Conservation (phyloP, 1,140 invertebrate species). For the Bombus polaris region DNA sequence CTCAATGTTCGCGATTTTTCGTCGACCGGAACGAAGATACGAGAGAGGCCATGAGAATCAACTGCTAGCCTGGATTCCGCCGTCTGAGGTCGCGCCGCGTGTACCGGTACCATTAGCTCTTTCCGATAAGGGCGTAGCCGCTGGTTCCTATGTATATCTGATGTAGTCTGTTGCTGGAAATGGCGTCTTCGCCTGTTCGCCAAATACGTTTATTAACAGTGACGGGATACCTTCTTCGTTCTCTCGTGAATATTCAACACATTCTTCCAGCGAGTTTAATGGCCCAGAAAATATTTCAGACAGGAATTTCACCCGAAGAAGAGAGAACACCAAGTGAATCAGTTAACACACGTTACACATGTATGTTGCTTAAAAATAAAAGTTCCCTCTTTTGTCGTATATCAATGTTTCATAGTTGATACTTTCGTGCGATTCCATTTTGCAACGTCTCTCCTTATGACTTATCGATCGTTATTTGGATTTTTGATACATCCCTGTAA, state of each 20-base stretch:
- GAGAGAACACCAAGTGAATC: background rate
- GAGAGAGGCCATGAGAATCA: conserved; percentile 73
- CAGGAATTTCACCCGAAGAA: background rate
- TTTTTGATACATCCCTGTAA: background rate
- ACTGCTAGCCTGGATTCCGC: conserved; percentile 72
- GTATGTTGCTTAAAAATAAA: too few species aligned
- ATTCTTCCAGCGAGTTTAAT: background rate
- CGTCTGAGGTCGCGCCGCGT: conserved; percentile 63
- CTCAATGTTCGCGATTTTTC: conserved; percentile 66
- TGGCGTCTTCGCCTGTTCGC: conserved; percentile 45
- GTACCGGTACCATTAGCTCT: conserved; percentile 63
- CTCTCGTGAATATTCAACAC: conserved; percentile 21
- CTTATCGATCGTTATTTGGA: background rate
- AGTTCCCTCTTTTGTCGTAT: background rate
- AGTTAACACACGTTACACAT: background rate
- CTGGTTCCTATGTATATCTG: conserved; percentile 62
- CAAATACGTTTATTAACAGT: conserved; percentile 47
- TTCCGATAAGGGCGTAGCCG: conserved; percentile 73
- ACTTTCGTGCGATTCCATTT: background rate
- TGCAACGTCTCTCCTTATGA: background rate
- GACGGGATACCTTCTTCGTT: conserved; percentile 24
- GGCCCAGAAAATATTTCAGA: background rate
- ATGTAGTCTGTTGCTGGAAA: conserved; percentile 61
- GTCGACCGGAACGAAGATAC: conserved; percentile 69
- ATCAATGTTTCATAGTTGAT: background rate